A percentile compares a stretch with the other conserved stretches of the same genome.
These are phyloP conservation scores for Tupaia chinensis DNA, from an alignment of 2,113 vertebrate genomes.

Conservation along the genomic window DNA sequence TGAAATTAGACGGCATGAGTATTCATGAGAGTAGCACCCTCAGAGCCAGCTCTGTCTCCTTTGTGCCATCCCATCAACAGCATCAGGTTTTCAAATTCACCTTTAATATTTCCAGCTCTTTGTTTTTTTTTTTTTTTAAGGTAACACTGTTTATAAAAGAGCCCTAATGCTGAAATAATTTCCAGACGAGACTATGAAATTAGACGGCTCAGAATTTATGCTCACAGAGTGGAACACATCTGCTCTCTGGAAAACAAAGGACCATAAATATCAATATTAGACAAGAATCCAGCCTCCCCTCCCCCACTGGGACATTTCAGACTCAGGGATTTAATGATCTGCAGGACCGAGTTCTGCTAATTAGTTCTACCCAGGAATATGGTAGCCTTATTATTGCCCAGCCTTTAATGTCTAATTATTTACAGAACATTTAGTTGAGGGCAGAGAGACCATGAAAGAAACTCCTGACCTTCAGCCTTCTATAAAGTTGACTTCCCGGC, in stretches of 20 bases:
- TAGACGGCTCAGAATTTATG: background rate
- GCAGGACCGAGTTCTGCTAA: constrained; percentile 35
- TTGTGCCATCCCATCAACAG: no score
- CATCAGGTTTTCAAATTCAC: background rate
- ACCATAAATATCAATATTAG: constrained; percentile 56
- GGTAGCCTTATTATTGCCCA: background rate
- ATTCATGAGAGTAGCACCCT: no score
- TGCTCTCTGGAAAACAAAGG: constrained; percentile 60
- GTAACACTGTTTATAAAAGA: background rate
- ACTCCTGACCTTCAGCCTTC: constrained; percentile 52
- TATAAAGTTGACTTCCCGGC: background rate
- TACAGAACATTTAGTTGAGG: constrained; percentile 62
- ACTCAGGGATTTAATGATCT: constrained; percentile 39
- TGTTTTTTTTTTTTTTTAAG: background rate
- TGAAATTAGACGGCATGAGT: background rate
- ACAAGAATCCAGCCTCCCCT: background rate
- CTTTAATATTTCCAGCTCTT: background rate
- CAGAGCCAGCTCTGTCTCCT: no score
- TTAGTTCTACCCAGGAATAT: constrained; percentile 32
- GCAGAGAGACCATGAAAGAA: constrained; percentile 5
- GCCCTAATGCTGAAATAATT: background rate
- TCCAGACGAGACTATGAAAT: background rate
- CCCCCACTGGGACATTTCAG: background rate
- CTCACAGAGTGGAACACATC: background rate
- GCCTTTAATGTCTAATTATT: constrained; percentile 71